Evolutionary conservation across 1,140 invertebrate genomes (phyloP).

Genomic region (Branchinecta lindahli): DNA sequence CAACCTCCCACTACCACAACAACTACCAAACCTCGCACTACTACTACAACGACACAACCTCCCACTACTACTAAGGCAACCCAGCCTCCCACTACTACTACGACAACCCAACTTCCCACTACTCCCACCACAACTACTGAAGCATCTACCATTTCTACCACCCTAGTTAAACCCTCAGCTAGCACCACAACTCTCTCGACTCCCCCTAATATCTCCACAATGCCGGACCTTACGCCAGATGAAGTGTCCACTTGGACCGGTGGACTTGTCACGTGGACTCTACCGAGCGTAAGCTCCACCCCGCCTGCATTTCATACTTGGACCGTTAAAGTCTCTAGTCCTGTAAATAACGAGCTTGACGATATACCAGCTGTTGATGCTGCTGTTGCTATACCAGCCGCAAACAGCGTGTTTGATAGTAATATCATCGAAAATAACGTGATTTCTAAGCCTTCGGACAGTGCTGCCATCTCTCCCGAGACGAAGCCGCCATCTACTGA

Average conservation of each 20-base stretch:
- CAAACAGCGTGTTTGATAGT: no score
- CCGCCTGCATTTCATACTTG: not conserved
- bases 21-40: no score
- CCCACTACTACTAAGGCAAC: no score
- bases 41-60: no score
- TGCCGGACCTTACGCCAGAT: not conserved
- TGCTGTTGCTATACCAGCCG: no score
- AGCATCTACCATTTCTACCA: conserved; percentile 3
- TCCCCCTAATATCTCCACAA: not conserved
- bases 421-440: no score
- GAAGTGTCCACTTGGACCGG: not conserved
- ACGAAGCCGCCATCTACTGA: not conserved
- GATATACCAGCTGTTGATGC: no score
- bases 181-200: conserved; percentile 7
- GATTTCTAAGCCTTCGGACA: no score
- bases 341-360: no score
- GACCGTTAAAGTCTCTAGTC: not conserved
- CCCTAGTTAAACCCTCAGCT: not conserved
- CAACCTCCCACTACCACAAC: conserved; percentile 13
- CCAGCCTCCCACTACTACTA: no score
- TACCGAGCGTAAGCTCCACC: not conserved
- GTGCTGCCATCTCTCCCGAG: not conserved
- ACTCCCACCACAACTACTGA: conserved; percentile 13
- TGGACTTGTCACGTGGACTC: not conserved
- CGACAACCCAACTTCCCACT: conserved; percentile 10